phyloP scores from a whole-genome alignment of 2,797 vertebrate species.

The Pitangus sulphuratus region DNA sequence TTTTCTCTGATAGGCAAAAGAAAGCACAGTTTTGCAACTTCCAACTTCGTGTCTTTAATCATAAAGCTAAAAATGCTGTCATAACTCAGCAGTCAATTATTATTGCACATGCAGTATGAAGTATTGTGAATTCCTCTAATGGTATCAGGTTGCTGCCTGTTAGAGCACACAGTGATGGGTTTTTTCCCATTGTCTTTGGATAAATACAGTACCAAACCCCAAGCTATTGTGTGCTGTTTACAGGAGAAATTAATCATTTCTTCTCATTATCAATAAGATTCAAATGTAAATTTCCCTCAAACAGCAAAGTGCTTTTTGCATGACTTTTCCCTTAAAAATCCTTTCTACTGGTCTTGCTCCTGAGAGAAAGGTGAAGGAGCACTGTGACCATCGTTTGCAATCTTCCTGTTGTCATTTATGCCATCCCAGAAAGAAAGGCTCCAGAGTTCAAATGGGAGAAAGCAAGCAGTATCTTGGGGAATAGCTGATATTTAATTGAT shows the following conservation, averaged over 20 bases:
- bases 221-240: not conserved
- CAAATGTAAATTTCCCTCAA: not conserved
- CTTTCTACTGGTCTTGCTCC: not conserved
- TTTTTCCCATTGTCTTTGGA: not conserved
- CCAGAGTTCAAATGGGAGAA: not conserved
- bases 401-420: slow-evolving; percentile 10
- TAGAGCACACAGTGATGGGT: not conserved
- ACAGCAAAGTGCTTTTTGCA: not conserved
- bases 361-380: not conserved
- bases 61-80: not conserved
- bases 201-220: not conserved
- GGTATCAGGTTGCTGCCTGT: not conserved
- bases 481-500: slow-evolving; percentile 56
- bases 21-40: not conserved
- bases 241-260: not conserved
- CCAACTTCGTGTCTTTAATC: not conserved
- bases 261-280: not conserved
- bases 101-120: not conserved
- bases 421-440: not conserved
- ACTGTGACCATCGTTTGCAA: not conserved
- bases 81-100: not conserved
- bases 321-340: not conserved
- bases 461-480: not conserved
- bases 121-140: not conserved
- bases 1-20: not conserved